These are phyloP conservation scores for Cyprichromis sp. DNA, from an alignment of 2,113 vertebrate genomes.

Conservation along the genomic window DNA sequence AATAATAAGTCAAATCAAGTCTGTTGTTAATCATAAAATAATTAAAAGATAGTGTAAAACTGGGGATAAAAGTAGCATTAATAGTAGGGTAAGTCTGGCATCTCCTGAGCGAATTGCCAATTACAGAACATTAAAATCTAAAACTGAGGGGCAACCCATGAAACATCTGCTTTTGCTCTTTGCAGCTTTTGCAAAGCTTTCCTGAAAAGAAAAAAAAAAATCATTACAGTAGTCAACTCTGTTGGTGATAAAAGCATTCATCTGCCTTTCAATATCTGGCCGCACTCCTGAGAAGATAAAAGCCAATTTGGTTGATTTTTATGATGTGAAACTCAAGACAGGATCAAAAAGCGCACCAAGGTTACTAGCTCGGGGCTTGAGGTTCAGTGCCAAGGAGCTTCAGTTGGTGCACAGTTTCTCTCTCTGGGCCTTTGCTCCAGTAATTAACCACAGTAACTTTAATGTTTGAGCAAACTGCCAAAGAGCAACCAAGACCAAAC, in stretches of 20 bases:
- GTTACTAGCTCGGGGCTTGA: constrained; percentile 8
- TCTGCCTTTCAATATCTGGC: constrained; percentile 24
- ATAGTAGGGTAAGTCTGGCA: neutral
- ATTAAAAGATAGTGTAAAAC: neutral
- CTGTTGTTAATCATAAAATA: neutral
- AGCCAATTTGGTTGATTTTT: constrained; percentile 39
- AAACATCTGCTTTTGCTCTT: neutral
- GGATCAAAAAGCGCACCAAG: constrained; percentile 34
- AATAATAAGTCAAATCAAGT: neutral
- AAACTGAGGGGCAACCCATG: neutral
- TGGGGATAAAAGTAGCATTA: neutral
- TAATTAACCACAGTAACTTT: neutral
- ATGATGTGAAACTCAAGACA: constrained; percentile 41
- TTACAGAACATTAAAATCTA: neutral
- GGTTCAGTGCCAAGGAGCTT: constrained; percentile 17
- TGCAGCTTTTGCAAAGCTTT: neutral
- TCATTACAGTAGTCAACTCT: constrained; percentile 8
- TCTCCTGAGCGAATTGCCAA: neutral
- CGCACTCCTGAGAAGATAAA: constrained; percentile 17
- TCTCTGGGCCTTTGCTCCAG: neutral
- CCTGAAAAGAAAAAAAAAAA: neutral
- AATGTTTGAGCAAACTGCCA: neutral
- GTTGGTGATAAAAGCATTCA: constrained; percentile 28
- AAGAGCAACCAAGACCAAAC: neutral
- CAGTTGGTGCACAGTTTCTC: neutral